A percentile compares a stretch with the other conserved stretches of the same genome.
phyloP scores from a whole-genome alignment of 2,888 invertebrate genomes.

The Acleris cristana region DNA sequence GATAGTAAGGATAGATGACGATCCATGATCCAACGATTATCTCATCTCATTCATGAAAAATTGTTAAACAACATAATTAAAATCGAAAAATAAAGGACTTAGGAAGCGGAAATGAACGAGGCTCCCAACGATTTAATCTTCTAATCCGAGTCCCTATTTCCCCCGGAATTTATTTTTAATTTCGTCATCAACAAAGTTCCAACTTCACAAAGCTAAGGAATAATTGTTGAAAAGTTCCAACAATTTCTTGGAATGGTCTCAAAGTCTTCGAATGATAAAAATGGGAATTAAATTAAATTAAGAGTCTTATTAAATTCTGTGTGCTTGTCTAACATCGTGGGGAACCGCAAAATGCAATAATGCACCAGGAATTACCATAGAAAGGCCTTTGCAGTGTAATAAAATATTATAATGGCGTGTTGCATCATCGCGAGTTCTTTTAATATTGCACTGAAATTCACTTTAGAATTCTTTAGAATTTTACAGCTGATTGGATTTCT shows the following conservation, averaged over 20 bases:
- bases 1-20: too few relatives aligned
- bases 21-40: too few relatives aligned
- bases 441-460: too few relatives aligned
- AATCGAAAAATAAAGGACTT: constrained; percentile 5
- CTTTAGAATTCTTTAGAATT: too few relatives aligned
- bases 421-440: too few relatives aligned
- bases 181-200: constrained; percentile 28
- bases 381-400: too few relatives aligned
- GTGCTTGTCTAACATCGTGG: background rate
- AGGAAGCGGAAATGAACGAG: constrained; percentile 17
- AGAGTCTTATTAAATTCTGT: background rate
- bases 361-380: too few relatives aligned
- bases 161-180: constrained; percentile 32
- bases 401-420: too few relatives aligned
- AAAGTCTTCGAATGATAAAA: background rate
- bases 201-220: constrained; percentile 18
- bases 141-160: constrained; percentile 25
- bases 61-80: too few relatives aligned
- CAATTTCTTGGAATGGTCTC: constrained; percentile 12
- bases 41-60: too few relatives aligned
- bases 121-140: constrained; percentile 21
- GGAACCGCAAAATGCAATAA: too few relatives aligned
- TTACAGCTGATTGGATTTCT: too few relatives aligned
- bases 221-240: constrained; percentile 21
- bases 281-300: background rate